Evolutionary conservation across 2,888 invertebrate species (phyloP), one percentile per base, ranked within the genome.

Genomic region (Platynereis dumerilii): DNA sequence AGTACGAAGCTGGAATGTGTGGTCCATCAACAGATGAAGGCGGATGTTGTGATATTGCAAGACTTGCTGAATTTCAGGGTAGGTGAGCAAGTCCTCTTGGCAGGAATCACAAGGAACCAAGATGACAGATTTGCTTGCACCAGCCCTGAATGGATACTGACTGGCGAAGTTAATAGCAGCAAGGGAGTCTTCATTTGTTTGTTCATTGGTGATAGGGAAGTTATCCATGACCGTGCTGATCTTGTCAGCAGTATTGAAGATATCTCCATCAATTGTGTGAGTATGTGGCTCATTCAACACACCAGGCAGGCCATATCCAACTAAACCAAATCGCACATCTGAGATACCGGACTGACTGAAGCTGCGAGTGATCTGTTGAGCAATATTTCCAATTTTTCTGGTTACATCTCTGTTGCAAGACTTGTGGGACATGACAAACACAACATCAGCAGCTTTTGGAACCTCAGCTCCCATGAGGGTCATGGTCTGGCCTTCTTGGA

Each of bases 341-440:
- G 62, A 73, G 48, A 84, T 72, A n/a, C 81, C 84, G 77, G 5
- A 53, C 39, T 7, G 53, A 22, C 27, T 61, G 39, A 48, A 22
- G n/a, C 39, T n/a, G 53, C 48, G n/a, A 22, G n/a, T 48, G n/a
- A 22, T 5, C 20, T 20, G 48, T 20, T n/a, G 5, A n/a, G 22
- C 48, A 20, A 48, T 48, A n/a, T 48, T 22, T 20, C 20, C n/a
- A 22, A 84, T 75, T 52, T 78, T 76, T 64, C 73, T 63, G 29
- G 75, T 87, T 0, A 92, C 82, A 72, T 91, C 89, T 69, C 86
- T 86, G 85, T 95, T 96, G 82, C 96, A 96, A 5, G 87, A 86
- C 73, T 91, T 91, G 1, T 94, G 93, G 79, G 95, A 94, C 10
- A 94, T 88, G 0, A 91, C 87, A 63, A 95, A 86, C 0, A 95